Evolutionary conservation across 1,140 invertebrate genomes (phyloP), one percentile per base, ranked within the genome.

Genomic region (Psix sp.): DNA sequence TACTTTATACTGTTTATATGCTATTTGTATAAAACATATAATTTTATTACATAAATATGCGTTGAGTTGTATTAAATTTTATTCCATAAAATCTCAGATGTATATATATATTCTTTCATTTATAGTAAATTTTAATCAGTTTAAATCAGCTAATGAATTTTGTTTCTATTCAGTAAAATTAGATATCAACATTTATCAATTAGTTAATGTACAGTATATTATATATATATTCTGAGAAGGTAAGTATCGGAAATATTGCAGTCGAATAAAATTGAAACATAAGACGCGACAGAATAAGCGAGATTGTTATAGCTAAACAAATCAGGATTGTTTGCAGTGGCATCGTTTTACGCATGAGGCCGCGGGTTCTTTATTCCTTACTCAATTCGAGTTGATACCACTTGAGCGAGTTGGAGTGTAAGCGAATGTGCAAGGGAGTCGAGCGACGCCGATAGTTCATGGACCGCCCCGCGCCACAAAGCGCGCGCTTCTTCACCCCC

Each of bases 331-430:
- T 87, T 87, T 87, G 85, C 84, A 83, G 81, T 85, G 83, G 84
- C 83, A 85, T 87, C 85, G 85, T 87, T 87, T 87, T 83, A 87
- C 85, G 86, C 86, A 86, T 87, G 85, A 85, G 76, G 65, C 83
- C 78, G 80, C 79, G 79, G 72, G 78, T 86, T 84, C 84, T 86
- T 86, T 87, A 85, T 84, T 84, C 82, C 77, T 82, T 83, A 82
- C 80, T 80, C 80, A 75, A 81, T 82, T 83, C 78, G 78, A 84
- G 80, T 83, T 80, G 84, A 86, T 86, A 81, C 85, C 85, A 87
- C 86, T 87, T 83, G 83, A 86, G 77, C 78, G 80, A 83, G 81
- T 59, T 83, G 67, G 79, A 86, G 83, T 83, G 80, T 81, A 84
- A 81, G 76, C 79, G 80, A 84, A 84, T 80, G 80, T 77, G 76